A percentile compares a stretch with the other conserved stretches of the same genome.
Evolutionary conservation across 2,797 vertebrate species (phyloP).

Genomic region (Peromyscus nudipes): DNA sequence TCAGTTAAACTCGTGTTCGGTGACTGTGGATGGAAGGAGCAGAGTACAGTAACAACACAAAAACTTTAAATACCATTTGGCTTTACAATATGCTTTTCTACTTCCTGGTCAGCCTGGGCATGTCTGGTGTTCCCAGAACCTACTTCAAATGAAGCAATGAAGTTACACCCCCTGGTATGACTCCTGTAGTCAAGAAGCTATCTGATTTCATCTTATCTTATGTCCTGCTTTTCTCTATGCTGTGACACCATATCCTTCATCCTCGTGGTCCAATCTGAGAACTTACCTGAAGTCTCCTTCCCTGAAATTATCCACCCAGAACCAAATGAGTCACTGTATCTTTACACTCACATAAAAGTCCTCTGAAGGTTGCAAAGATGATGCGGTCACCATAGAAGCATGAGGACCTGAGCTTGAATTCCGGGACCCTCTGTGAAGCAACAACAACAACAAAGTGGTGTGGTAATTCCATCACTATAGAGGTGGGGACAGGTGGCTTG

Average conservation of each 20-base stretch:
- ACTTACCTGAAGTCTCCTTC: not conserved
- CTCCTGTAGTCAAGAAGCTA: not conserved
- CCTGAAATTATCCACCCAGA: not conserved
- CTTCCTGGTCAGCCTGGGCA: slow-evolving; percentile 55
- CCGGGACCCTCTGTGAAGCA: not conserved
- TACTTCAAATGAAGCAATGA: slow-evolving; percentile 72
- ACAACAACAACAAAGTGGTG: too few species aligned
- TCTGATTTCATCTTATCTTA: slow-evolving; percentile 14
- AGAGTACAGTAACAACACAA: not conserved
- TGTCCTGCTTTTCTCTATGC: not conserved
- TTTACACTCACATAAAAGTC: not conserved
- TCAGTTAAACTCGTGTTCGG: not conserved
- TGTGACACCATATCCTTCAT: not conserved
- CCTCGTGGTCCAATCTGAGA: not conserved
- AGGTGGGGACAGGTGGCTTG: not conserved
- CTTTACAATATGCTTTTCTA: slow-evolving; percentile 64
- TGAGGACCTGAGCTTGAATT: not conserved
- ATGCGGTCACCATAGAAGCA: not conserved
- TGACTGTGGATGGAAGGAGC: not conserved
- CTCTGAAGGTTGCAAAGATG: not conserved
- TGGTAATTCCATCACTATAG: not conserved
- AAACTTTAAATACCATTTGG: slow-evolving; percentile 46
- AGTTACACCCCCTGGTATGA: not conserved
- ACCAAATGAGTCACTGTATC: not conserved
- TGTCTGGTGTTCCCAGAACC: slow-evolving; percentile 71